These are phyloP conservation scores for Nomada goodeniana DNA, from an alignment of 2,888 invertebrate species.

Conservation along the genomic window DNA sequence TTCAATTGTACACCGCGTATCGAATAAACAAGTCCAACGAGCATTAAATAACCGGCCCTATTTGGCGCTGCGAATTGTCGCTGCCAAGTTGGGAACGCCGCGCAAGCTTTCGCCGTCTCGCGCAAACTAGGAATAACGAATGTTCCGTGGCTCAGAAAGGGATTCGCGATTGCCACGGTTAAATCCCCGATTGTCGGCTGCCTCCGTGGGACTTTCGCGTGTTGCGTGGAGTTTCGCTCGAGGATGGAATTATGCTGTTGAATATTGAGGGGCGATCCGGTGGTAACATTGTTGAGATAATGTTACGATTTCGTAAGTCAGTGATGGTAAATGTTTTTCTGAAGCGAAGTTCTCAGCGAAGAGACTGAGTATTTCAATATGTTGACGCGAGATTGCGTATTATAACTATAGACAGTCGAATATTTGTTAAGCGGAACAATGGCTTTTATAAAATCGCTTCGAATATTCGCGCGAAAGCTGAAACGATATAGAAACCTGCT, in stretches of 20 bases:
- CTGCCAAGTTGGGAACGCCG: constrained; percentile 43
- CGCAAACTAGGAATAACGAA: constrained; percentile 50
- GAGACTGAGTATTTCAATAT: too few species aligned
- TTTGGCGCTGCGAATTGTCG: constrained; percentile 59
- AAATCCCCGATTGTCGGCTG: background rate
- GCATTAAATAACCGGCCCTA: constrained; percentile 59
- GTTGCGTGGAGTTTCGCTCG: constrained; percentile 1
- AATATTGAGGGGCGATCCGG: background rate
- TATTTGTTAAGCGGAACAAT: too few species aligned
- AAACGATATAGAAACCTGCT: too few species aligned
- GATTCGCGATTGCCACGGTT: constrained; percentile 27
- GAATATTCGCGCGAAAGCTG: too few species aligned
- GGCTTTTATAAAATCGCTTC: too few species aligned
- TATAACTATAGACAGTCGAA: too few species aligned
- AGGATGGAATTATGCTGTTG: background rate
- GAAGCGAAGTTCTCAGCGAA: too few species aligned
- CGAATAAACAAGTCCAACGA: constrained; percentile 60
- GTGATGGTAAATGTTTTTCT: too few species aligned
- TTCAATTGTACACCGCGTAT: constrained; percentile 49
- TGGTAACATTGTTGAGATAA: too few species aligned
- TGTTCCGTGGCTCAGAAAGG: constrained; percentile 31
- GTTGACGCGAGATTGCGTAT: too few species aligned
- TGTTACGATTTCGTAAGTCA: too few species aligned
- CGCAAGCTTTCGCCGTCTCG: constrained; percentile 37
- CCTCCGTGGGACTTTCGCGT: background rate